phyloP scores from a whole-genome alignment of 2,797 vertebrate genomes.

The Remorina albescens region DNA sequence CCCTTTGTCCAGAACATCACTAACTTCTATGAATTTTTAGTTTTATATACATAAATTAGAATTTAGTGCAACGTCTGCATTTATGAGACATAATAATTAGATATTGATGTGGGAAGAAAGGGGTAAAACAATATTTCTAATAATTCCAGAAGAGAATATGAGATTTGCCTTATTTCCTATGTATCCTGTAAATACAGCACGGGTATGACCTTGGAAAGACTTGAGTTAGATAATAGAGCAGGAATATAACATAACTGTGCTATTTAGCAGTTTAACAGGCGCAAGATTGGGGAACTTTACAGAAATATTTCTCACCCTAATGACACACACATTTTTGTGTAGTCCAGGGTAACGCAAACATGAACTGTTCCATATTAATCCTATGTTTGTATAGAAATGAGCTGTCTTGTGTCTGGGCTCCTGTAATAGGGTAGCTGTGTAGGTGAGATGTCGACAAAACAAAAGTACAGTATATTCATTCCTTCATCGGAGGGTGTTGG shows the following conservation, averaged over 20 bases:
- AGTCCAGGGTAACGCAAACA: not conserved
- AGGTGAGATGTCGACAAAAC: not conserved
- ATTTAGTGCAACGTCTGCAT: slow-evolving; percentile 21
- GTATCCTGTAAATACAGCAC: not conserved
- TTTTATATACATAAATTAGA: no score
- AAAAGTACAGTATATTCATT: slow-evolving; percentile 1
- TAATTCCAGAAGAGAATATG: not conserved
- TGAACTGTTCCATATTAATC: not conserved
- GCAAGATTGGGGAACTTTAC: not conserved
- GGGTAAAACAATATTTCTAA: not conserved
- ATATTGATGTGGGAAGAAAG: not conserved
- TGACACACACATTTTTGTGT: not conserved
- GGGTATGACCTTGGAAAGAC: not conserved
- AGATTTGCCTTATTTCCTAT: not conserved
- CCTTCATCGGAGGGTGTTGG: no score
- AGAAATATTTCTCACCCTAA: not conserved
- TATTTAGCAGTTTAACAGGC: not conserved
- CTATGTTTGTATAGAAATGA: not conserved
- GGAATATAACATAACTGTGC: not conserved
- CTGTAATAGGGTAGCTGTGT: not conserved
- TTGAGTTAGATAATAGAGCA: not conserved
- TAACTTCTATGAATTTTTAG: slow-evolving; percentile 12
- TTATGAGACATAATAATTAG: not conserved
- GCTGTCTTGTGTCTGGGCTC: not conserved
- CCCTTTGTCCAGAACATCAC: slow-evolving; percentile 31